These are phyloP conservation scores for Temnothorax ravouxi DNA, from an alignment of 2,888 invertebrate genomes.

Conservation along the genomic window DNA sequence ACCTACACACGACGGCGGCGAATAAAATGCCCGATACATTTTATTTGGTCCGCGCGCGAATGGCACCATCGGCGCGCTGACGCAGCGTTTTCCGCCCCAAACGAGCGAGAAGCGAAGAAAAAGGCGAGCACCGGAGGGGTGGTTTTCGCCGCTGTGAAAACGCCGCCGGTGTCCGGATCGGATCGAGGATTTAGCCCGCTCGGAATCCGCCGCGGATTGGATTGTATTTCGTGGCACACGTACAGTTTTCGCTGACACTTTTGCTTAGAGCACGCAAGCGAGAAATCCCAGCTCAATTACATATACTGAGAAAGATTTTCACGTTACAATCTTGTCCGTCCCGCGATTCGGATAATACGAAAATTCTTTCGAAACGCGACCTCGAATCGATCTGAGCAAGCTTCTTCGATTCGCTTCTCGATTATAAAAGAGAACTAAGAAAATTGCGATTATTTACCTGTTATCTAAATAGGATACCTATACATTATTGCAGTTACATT, in stretches of 20 bases:
- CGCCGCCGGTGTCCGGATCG: constrained; percentile 66
- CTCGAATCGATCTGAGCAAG: not conserved
- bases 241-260: constrained; percentile 37
- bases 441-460: not conserved
- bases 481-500: not conserved
- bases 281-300: constrained; percentile 54
- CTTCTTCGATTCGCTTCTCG: not conserved
- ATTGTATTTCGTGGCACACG: constrained; percentile 75
- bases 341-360: constrained; percentile 36
- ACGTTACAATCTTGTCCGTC: constrained; percentile 38
- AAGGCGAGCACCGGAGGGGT: constrained; percentile 57
- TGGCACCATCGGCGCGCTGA: constrained; percentile 78
- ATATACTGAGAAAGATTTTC: constrained; percentile 39
- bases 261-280: constrained; percentile 37
- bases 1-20: constrained; percentile 71
- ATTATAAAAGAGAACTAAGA: not conserved
- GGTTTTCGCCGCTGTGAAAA: constrained; percentile 68
- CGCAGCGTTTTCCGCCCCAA: constrained; percentile 73
- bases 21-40: constrained; percentile 84
- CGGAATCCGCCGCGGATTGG: constrained; percentile 74
- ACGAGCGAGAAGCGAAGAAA: constrained; percentile 57
- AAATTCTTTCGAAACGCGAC: constrained; percentile 19
- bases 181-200: constrained; percentile 70
- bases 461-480: not conserved
- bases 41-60: constrained; percentile 81